phyloP scores from a whole-genome alignment of 2,797 vertebrate species.

The Podarcis siculus region DNA sequence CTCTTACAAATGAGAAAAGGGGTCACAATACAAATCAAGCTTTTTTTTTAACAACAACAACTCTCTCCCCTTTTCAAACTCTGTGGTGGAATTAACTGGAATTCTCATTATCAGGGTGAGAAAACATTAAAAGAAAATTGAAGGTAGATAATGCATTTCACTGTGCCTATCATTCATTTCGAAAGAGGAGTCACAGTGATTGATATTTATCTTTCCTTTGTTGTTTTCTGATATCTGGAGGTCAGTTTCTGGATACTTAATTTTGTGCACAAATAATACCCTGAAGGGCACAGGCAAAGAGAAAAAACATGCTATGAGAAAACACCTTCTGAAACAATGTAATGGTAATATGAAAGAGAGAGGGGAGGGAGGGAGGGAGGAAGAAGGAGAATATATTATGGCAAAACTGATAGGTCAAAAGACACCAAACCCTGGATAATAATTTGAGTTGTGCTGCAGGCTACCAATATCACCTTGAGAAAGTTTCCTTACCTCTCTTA shows the following conservation, averaged over 20 bases:
- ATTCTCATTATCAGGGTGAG: background rate
- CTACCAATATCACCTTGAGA: background rate
- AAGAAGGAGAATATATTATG: background rate
- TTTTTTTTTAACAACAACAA: background rate
- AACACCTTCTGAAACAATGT: background rate
- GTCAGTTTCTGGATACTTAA: background rate
- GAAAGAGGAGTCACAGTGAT: background rate
- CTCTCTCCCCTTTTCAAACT: background rate
- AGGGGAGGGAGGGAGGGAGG: background rate
- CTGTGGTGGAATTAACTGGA: background rate
- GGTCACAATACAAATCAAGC: background rate
- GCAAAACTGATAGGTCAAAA: background rate
- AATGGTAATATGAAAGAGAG: background rate
- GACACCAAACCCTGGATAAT: background rate
- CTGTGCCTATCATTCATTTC: background rate
- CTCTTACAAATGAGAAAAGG: constrained; percentile 10
- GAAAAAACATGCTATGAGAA: background rate
- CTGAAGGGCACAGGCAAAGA: background rate
- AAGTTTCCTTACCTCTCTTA: background rate
- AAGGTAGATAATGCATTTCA: background rate
- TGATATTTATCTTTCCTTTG: background rate
- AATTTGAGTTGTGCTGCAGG: background rate
- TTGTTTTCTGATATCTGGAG: background rate
- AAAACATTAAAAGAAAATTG: background rate
- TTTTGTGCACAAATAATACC: background rate